Percentiles rank a stretch among this genome's conserved stretches.
Conservation (phyloP, 2,113 vertebrate species). For the Aythya baeri region DNA sequence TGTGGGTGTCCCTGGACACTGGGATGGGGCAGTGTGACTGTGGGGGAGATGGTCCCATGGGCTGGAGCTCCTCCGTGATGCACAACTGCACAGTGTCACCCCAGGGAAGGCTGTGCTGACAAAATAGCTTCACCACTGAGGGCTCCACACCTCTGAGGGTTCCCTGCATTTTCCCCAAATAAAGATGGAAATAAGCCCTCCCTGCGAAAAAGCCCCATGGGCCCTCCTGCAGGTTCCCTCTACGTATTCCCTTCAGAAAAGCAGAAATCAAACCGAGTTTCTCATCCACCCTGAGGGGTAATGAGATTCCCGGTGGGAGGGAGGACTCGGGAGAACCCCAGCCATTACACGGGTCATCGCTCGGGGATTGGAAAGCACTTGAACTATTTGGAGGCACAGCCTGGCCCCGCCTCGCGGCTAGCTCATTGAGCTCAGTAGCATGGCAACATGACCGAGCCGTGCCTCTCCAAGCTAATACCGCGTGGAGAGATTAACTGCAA, state of each 20-base stretch:
- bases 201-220: neutral
- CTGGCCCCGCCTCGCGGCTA: neutral
- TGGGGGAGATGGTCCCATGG: too few species aligned
- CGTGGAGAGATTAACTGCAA: neutral
- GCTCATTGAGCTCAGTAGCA: neutral
- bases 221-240: neutral
- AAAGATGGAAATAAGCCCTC: neutral
- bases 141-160: neutral
- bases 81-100: neutral
- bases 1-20: neutral
- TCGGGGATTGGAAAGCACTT: neutral
- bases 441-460: neutral
- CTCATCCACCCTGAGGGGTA: neutral
- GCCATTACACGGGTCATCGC: accelerated
- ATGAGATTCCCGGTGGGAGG: neutral
- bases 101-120: neutral
- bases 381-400: neutral
- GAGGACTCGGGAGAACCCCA: neutral
- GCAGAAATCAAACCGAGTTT: neutral
- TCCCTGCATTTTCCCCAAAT: neutral
- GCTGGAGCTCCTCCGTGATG: neutral
- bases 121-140: neutral
- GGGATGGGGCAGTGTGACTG: neutral
- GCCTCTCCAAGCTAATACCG: neutral
- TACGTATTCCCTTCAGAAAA: neutral